Percentiles rank a stretch among this genome's conserved stretches.
Evolutionary conservation across 2,797 vertebrate genomes (phyloP).

Genomic region (Acridotheres tristis): DNA sequence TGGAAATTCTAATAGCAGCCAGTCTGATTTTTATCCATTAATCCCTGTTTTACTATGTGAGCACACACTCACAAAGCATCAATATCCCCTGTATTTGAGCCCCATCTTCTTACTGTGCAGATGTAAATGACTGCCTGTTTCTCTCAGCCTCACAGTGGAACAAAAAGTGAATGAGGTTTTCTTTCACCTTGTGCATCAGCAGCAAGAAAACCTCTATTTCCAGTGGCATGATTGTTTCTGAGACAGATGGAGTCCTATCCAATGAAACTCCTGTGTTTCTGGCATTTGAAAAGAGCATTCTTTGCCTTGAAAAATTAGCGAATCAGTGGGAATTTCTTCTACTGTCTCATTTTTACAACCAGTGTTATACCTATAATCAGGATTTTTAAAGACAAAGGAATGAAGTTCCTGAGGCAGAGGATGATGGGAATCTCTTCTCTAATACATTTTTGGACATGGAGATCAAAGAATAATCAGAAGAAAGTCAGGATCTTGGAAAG

Average conservation of each 20-base stretch:
- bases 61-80: background rate
- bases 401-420: background rate
- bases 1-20: background rate
- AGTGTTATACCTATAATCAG: conserved; percentile 26
- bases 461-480: conserved; percentile 6
- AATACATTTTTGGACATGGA: conserved; percentile 2
- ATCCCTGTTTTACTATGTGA: background rate
- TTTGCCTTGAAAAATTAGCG: conserved; percentile 36
- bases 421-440: conserved; percentile 20
- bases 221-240: background rate
- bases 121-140: background rate
- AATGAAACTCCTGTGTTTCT: background rate
- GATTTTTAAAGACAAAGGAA: conserved; percentile 33
- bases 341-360: conserved; percentile 31
- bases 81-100: background rate
- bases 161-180: conserved; percentile 14
- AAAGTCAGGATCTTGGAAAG: background rate
- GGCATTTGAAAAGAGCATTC: background rate
- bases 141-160: background rate
- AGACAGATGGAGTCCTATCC: background rate
- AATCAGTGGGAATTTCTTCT: background rate
- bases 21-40: background rate
- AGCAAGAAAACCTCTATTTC: background rate
- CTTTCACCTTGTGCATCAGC: background rate
- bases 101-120: background rate